Conservation (phyloP, 2,888 invertebrate species). For the Leptura quadrifasciata region DNA sequence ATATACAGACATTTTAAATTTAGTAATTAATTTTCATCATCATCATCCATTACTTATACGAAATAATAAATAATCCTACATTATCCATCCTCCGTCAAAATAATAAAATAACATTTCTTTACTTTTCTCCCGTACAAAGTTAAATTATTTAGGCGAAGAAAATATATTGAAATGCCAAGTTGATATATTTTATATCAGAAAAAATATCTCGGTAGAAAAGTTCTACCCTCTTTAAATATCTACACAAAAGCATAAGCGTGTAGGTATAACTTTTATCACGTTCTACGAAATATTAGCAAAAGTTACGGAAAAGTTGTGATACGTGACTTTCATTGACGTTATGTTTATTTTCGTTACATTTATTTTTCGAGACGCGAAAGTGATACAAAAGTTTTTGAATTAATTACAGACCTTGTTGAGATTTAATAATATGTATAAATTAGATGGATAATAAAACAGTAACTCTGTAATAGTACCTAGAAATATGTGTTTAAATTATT, state of each 20-base stretch:
- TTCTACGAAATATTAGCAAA: constrained; percentile 10
- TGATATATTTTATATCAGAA: constrained; percentile 22
- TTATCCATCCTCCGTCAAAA: not conserved
- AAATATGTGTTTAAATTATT: too few species aligned
- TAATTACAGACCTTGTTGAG: too few species aligned
- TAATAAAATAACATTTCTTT: constrained; percentile 1
- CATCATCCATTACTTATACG: not conserved
- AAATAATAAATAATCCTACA: not conserved
- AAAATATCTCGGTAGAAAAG: constrained; percentile 14
- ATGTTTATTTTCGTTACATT: not conserved
- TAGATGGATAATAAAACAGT: too few species aligned
- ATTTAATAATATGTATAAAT: too few species aligned
- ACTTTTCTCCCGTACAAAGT: not conserved
- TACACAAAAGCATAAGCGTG: constrained; percentile 16
- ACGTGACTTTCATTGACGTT: constrained; percentile 7
- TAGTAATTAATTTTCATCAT: too few species aligned
- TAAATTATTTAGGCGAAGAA: constrained; percentile 3
- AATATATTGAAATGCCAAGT: constrained; percentile 21
- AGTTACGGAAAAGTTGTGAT: not conserved
- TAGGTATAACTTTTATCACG: constrained; percentile 25
- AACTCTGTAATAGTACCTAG: too few species aligned
- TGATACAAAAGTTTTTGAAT: too few species aligned
- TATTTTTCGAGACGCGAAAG: too few species aligned
- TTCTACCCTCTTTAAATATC: constrained; percentile 18
- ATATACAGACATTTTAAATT: too few species aligned